A percentile compares a stretch with the other conserved stretches of the same genome.
phyloP scores from a whole-genome alignment of 2,888 invertebrate genomes.

The Tetanocera ferruginea region DNA sequence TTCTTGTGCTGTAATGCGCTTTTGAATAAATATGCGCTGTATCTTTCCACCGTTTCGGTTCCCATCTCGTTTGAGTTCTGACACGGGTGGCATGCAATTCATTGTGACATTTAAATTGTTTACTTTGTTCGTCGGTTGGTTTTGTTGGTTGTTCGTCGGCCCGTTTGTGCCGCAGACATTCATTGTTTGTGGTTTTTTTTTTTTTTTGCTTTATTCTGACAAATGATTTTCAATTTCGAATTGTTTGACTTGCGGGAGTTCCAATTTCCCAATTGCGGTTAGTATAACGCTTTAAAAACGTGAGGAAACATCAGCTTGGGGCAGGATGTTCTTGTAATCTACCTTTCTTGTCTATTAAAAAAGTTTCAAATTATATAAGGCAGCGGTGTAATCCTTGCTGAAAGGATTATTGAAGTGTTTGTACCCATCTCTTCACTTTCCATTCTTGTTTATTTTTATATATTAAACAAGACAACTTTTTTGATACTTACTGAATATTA shows the following conservation, averaged over 20 bases:
- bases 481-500: no score
- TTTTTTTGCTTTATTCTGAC: neutral
- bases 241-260: slow-evolving; percentile 37
- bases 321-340: neutral
- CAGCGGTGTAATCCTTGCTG: no score
- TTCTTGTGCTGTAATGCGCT: slow-evolving; percentile 25
- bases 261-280: slow-evolving; percentile 37
- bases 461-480: no score
- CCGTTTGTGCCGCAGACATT: neutral
- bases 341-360: neutral
- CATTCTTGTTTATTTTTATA: neutral
- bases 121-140: slow-evolving; percentile 30
- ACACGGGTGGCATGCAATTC: slow-evolving; percentile 44
- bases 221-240: slow-evolving; percentile 12
- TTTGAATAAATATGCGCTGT: slow-evolving; percentile 23
- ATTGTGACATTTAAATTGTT: slow-evolving; percentile 56
- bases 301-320: neutral
- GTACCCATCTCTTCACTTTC: neutral
- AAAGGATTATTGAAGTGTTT: neutral
- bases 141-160: neutral
- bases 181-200: neutral
- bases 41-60: slow-evolving; percentile 21
- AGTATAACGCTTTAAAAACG: slow-evolving; percentile 25
- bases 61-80: slow-evolving; percentile 38
- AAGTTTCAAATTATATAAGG: neutral